These are phyloP conservation scores for Clarias macrocephalus DNA, from an alignment of 2,113 vertebrate species.

Conservation along the genomic window DNA sequence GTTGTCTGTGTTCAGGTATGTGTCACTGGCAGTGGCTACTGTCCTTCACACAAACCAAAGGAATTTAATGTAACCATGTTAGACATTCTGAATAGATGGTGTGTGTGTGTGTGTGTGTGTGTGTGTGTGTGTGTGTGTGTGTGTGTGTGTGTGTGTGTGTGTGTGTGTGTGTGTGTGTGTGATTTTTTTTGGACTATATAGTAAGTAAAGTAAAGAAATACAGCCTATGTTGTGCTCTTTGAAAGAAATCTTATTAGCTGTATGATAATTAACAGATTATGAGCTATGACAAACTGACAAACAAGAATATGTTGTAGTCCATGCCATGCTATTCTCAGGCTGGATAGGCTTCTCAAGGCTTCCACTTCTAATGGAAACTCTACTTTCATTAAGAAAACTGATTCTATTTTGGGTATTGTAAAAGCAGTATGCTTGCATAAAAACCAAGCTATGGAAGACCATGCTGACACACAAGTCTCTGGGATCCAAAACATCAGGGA, in stretches of 20 bases:
- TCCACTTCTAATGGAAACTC: constrained; percentile 14
- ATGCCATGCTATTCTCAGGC: neutral
- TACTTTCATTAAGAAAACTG: neutral
- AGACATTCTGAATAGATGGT: constrained; percentile 60
- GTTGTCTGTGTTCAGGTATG: constrained; percentile 65
- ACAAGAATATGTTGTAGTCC: neutral
- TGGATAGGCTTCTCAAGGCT: too few relatives aligned
- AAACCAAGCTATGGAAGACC: constrained; percentile 3
- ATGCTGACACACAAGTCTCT: constrained; percentile 12
- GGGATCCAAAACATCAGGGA: constrained; percentile 40
- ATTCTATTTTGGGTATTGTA: constrained; percentile 19
- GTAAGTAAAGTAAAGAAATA: neutral
- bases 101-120: constrained; percentile 1
- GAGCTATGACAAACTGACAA: neutral
- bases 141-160: neutral
- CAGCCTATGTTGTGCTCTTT: neutral
- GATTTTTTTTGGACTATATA: neutral
- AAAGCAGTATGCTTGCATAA: neutral
- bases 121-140: neutral
- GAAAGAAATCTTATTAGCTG: neutral
- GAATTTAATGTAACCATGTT: constrained; percentile 70
- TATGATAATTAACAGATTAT: neutral
- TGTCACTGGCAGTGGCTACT: constrained; percentile 48
- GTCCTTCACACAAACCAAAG: constrained; percentile 64
- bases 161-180: neutral